phyloP scores from a whole-genome alignment of 2,888 invertebrate genomes.

The Andrena minutula region DNA sequence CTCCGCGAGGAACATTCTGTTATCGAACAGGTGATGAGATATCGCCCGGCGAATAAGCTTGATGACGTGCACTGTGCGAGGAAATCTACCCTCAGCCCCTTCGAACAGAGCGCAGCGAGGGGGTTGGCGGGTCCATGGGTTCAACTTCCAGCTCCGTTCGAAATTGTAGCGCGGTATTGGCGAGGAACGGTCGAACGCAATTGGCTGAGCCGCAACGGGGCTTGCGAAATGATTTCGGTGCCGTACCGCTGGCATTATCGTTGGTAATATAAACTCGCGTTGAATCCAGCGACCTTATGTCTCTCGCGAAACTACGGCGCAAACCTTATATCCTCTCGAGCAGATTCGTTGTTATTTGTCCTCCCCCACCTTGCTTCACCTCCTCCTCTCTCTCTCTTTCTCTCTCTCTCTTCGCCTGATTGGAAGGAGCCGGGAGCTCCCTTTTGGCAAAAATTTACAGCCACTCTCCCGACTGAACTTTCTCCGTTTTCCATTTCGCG shows the following conservation, averaged over 20 bases:
- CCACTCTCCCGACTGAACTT: conserved; percentile 39
- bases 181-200: conserved; percentile 20
- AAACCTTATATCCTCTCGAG: too few relatives aligned
- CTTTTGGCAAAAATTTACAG: conserved; percentile 42
- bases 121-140: conserved; percentile 47
- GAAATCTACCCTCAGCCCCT: too few relatives aligned
- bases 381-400: background rate
- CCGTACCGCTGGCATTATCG: background rate
- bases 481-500: conserved; percentile 57
- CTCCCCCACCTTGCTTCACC: background rate
- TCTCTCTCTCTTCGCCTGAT: too few relatives aligned
- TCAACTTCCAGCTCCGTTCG: conserved; percentile 42
- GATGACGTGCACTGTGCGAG: too few relatives aligned
- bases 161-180: conserved; percentile 38
- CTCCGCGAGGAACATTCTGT: background rate
- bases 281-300: too few relatives aligned
- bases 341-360: conserved; percentile 1
- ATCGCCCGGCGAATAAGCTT: too few relatives aligned
- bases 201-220: background rate
- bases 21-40: too few relatives aligned
- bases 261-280: background rate
- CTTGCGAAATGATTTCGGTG: conserved; percentile 15
- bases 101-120: conserved; percentile 59
- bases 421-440: background rate
- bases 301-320: too few relatives aligned